These are phyloP conservation scores for Coturnix japonica DNA, from an alignment of 2,113 vertebrate genomes.

Conservation along the genomic window DNA sequence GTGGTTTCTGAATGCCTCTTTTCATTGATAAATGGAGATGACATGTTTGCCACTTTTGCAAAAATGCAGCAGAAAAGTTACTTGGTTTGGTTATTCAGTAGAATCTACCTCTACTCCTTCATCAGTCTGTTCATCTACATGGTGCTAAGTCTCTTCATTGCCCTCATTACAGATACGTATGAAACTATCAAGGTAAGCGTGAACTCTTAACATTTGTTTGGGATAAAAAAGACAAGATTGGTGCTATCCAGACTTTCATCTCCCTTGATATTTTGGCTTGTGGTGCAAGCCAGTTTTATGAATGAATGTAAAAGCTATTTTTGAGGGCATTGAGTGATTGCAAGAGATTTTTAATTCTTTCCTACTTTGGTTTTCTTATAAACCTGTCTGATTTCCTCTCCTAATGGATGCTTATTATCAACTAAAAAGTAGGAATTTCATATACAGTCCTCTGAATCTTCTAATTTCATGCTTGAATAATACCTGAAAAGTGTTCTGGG, in stretches of 20 bases:
- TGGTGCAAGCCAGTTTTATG: neutral
- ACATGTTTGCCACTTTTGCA: constrained; percentile 93
- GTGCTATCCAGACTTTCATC: neutral
- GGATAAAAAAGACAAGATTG: neutral
- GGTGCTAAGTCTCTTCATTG: constrained; percentile 96
- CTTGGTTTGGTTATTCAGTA: constrained; percentile 94
- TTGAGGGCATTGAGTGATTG: neutral
- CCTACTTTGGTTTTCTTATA: neutral
- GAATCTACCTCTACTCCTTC: constrained; percentile 93
- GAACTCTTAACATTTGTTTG: neutral
- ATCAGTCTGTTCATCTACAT: constrained; percentile 95
- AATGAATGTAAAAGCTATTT: neutral
- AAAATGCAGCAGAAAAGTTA: constrained; percentile 87
- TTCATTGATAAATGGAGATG: constrained; percentile 94
- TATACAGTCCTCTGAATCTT: neutral
- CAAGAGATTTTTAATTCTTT: neutral
- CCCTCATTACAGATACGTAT: constrained; percentile 92
- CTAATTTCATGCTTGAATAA: neutral
- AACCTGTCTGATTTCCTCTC: neutral
- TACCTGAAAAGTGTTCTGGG: neutral
- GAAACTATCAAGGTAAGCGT: constrained; percentile 93
- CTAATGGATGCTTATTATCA: neutral
- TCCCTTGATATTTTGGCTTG: neutral
- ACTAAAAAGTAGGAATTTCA: neutral
- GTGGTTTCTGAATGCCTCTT: constrained; percentile 92